A percentile compares a stretch with the other conserved stretches of the same genome.
These are phyloP conservation scores for Cabera pusaria DNA, from an alignment of 2,888 invertebrate species.

Conservation along the genomic window DNA sequence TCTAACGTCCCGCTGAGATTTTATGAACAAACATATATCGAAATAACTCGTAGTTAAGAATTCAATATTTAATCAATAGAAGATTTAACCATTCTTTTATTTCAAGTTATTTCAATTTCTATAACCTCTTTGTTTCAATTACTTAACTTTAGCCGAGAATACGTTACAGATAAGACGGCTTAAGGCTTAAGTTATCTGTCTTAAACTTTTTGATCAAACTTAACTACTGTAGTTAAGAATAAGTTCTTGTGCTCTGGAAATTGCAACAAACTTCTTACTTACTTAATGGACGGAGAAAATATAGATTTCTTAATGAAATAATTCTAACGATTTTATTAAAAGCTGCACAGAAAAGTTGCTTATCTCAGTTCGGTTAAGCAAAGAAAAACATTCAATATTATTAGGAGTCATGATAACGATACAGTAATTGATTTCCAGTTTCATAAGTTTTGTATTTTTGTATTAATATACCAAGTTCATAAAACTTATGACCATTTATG, in stretches of 20 bases:
- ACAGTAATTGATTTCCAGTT: slow-evolving; percentile 13
- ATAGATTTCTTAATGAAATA: slow-evolving; percentile 41
- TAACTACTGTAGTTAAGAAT: slow-evolving; percentile 45
- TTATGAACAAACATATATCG: slow-evolving; percentile 75
- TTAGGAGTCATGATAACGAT: slow-evolving; percentile 15
- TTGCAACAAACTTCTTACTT: slow-evolving; percentile 48
- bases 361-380: slow-evolving; percentile 13
- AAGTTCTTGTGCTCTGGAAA: slow-evolving; percentile 42
- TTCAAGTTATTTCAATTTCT: slow-evolving; percentile 17
- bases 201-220: slow-evolving; percentile 48
- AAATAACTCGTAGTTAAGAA: slow-evolving; percentile 52
- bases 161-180: slow-evolving; percentile 19
- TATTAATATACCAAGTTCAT: no score
- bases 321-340: slow-evolving; percentile 22
- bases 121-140: slow-evolving; percentile 28
- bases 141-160: slow-evolving; percentile 22
- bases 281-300: slow-evolving; percentile 41
- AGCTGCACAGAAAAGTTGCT: slow-evolving; percentile 13
- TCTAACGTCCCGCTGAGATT: slow-evolving; percentile 68
- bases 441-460: slow-evolving; percentile 10
- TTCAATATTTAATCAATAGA: slow-evolving; percentile 51
- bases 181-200: slow-evolving; percentile 34
- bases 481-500: no score
- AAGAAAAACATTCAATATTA: slow-evolving; percentile 21
- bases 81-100: slow-evolving; percentile 36